phyloP scores from a whole-genome alignment of 2,113 vertebrate species.

The Lathamus discolor region DNA sequence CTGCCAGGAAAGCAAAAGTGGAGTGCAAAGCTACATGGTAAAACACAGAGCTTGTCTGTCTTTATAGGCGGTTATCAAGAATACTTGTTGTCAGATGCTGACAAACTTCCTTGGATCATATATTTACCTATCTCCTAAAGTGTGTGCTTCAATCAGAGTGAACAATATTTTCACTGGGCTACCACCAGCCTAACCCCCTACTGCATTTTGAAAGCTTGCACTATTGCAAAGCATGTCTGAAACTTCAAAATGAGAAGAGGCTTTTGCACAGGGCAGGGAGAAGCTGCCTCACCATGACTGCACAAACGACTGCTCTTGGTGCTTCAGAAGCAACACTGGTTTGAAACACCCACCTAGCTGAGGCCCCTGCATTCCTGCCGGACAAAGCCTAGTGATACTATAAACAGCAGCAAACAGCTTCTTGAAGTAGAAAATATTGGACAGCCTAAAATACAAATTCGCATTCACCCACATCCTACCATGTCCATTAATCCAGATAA shows the following conservation, averaged over 20 bases:
- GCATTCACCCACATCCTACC: not conserved
- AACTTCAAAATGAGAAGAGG: not conserved
- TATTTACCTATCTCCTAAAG: not conserved
- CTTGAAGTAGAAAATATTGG: not conserved
- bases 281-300: not conserved
- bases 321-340: not conserved
- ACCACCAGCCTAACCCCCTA: not conserved
- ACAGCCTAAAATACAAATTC: not conserved
- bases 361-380: not conserved
- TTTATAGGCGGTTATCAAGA: not conserved
- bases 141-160: not conserved
- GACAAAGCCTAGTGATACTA: not conserved
- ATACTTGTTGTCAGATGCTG: not conserved
- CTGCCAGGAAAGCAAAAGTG: not conserved
- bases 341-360: not conserved
- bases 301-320: not conserved
- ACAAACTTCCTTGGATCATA: not conserved
- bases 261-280: not conserved
- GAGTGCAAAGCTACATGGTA: not conserved
- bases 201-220: not conserved
- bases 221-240: not conserved
- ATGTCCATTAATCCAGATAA: not conserved
- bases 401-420: not conserved
- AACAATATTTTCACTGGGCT: not conserved
- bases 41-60: not conserved